Percentiles rank a stretch among this genome's conserved stretches.
Evolutionary conservation across 35 echinoderm and acorn worm species (phyloP).

Genomic region (Eucidaris tribuloides): DNA sequence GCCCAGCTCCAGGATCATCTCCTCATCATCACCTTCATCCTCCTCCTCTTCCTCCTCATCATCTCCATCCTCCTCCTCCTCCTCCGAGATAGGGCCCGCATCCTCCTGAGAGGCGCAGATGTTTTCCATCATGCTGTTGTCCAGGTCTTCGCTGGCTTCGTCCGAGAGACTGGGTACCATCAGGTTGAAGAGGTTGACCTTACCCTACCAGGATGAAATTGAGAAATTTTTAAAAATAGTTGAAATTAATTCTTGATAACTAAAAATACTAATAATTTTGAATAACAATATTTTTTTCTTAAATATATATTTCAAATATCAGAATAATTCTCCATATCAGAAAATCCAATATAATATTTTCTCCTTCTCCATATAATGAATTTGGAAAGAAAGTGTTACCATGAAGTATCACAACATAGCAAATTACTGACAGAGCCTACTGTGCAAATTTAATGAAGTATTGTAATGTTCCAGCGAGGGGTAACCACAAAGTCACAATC

Average conservation of each 20-base stretch:
- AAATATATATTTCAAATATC: not conserved
- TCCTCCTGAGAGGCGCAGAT: not conserved
- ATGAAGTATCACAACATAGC: no score
- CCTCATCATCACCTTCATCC: not conserved
- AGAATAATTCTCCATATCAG: not conserved
- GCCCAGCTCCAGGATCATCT: no score
- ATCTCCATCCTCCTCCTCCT: not conserved
- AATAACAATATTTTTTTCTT: not conserved
- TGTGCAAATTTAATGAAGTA: no score
- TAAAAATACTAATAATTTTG: not conserved
- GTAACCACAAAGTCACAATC: no score
- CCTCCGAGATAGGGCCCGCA: no score
- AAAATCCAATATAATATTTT: not conserved
- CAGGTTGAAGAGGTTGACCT: not conserved
- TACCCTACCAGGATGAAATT: not conserved
- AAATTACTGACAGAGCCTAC: no score
- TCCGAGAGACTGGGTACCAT: not conserved
- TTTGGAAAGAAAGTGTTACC: no score
- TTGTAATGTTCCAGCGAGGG: no score
- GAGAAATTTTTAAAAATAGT: not conserved
- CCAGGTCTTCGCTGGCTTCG: not conserved
- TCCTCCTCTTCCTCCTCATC: not conserved
- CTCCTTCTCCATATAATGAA: not conserved
- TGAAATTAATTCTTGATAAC: not conserved
- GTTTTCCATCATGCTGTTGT: not conserved